Conservation (phyloP, 2,888 invertebrate species). For the Leucoma salicis region DNA sequence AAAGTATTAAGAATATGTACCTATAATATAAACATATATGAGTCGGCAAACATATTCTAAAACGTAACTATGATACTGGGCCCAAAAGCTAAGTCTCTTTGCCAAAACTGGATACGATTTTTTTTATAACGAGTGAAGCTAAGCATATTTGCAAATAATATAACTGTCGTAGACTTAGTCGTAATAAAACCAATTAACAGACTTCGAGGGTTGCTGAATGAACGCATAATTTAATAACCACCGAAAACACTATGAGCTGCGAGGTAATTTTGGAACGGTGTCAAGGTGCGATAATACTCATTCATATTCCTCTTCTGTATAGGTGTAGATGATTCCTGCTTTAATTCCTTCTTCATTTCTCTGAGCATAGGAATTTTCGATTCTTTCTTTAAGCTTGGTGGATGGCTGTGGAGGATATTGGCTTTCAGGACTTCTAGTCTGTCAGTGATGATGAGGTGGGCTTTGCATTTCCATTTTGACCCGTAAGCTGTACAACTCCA, state of each 20-base stretch:
- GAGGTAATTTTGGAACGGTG: constrained; percentile 61
- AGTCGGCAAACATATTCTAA: too few relatives aligned
- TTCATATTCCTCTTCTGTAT: constrained; percentile 8
- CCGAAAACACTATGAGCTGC: constrained; percentile 65
- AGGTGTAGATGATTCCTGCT: constrained; percentile 16
- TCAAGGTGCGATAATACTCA: constrained; percentile 35
- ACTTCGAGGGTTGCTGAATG: too few relatives aligned
- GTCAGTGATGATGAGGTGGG: constrained; percentile 68
- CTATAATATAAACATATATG: neutral
- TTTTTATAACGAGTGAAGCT: too few relatives aligned
- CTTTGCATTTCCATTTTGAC: constrained; percentile 68
- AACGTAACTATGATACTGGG: too few relatives aligned
- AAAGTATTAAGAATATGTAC: neutral
- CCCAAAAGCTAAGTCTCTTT: too few relatives aligned
- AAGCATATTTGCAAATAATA: too few relatives aligned
- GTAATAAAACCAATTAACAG: too few relatives aligned
- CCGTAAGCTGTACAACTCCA: constrained; percentile 74
- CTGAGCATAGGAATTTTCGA: constrained; percentile 22
- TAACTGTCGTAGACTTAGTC: too few relatives aligned
- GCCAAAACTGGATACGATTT: too few relatives aligned
- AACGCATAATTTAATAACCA: constrained; percentile 40
- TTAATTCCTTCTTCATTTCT: constrained; percentile 18
- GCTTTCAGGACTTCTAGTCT: constrained; percentile 65
- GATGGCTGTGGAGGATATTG: constrained; percentile 60
- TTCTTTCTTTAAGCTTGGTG: constrained; percentile 46